phyloP scores from a whole-genome alignment of 2,888 invertebrate species.

The Tryphoninae sp. region DNA sequence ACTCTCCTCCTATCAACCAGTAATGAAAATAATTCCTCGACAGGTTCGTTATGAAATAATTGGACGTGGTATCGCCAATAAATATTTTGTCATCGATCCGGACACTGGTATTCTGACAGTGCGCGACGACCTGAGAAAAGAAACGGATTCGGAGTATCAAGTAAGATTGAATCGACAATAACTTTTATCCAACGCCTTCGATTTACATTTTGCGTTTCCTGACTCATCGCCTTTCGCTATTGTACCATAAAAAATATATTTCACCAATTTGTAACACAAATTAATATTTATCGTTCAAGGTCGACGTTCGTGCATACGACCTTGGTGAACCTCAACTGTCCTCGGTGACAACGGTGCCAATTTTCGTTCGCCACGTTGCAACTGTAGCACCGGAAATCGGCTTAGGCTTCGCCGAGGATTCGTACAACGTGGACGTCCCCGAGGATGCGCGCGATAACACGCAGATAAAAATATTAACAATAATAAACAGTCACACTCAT shows the following conservation, averaged over 20 bases:
- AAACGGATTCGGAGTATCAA: slow-evolving; percentile 93
- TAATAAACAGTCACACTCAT: slow-evolving; percentile 88
- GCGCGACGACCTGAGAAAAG: slow-evolving; percentile 92
- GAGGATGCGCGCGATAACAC: slow-evolving; percentile 89
- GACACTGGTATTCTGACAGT: slow-evolving; percentile 91
- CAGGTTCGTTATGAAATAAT: slow-evolving; percentile 89
- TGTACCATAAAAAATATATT: background rate
- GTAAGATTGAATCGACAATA: slow-evolving; percentile 78
- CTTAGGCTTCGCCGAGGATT: slow-evolving; percentile 93
- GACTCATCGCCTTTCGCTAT: background rate
- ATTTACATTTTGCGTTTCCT: background rate
- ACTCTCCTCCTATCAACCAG: background rate
- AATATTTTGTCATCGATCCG: slow-evolving; percentile 94
- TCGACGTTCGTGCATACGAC: slow-evolving; percentile 93
- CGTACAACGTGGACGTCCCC: slow-evolving; percentile 91
- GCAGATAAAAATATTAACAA: slow-evolving; percentile 87
- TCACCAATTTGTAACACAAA: background rate
- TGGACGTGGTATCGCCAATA: slow-evolving; percentile 90
- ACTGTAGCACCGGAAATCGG: slow-evolving; percentile 88
- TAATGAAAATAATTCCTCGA: background rate
- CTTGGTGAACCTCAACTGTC: slow-evolving; percentile 93
- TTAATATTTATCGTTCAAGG: slow-evolving; percentile 80
- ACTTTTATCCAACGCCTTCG: background rate
- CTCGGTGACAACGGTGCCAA: slow-evolving; percentile 90
- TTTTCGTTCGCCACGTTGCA: slow-evolving; percentile 92